phyloP scores from a whole-genome alignment of 2,797 vertebrate species.

The Enteromius mattozi region DNA sequence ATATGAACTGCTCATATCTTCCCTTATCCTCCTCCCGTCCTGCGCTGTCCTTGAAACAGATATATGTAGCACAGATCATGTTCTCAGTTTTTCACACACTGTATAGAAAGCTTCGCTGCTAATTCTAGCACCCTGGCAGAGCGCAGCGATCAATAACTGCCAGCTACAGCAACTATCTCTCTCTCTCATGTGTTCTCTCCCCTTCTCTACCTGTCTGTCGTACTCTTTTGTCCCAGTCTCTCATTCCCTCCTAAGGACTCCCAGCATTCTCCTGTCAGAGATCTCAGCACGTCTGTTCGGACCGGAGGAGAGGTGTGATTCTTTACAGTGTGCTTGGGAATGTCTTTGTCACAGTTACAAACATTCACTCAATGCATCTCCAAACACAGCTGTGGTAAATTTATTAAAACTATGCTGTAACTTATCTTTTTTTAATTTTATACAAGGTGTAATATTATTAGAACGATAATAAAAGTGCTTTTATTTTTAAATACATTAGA shows the following conservation, averaged over 20 bases:
- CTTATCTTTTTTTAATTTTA: background rate
- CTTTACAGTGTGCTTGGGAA: background rate
- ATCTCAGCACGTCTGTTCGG: constrained; percentile 66
- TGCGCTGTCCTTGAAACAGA: constrained; percentile 41
- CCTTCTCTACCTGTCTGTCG: background rate
- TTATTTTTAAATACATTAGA: background rate
- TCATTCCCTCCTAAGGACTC: background rate
- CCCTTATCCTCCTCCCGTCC: background rate
- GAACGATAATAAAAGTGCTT: too few species aligned
- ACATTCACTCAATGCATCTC: background rate
- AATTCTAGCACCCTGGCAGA: constrained; percentile 25
- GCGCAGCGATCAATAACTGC: constrained; percentile 39
- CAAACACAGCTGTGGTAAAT: constrained; percentile 5
- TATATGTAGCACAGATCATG: background rate
- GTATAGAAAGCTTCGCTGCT: constrained; percentile 34
- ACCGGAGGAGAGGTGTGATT: constrained; percentile 34
- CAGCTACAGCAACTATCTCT: constrained; percentile 31
- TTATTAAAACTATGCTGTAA: background rate
- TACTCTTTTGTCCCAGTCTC: constrained; percentile 8
- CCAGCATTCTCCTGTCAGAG: constrained; percentile 54
- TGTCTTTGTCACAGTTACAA: constrained; percentile 22
- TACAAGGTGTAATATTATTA: background rate
- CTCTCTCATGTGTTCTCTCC: background rate
- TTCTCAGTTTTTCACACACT: constrained; percentile 16
- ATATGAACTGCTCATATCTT: background rate